phyloP scores from a whole-genome alignment of 2,797 vertebrate genomes.

The Caiman crocodilus region DNA sequence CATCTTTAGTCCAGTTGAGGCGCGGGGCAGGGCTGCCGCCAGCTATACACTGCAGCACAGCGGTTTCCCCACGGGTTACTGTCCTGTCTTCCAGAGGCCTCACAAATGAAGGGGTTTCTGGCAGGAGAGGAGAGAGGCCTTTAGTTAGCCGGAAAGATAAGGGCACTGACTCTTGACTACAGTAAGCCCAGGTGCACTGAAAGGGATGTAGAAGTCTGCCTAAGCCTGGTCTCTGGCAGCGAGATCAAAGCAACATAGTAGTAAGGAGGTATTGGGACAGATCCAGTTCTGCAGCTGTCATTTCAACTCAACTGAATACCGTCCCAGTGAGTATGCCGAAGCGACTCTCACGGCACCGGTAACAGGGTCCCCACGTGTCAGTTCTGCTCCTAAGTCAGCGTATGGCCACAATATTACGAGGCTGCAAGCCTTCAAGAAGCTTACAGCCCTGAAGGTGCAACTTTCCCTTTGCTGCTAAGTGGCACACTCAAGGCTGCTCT shows the following conservation, averaged over 20 bases:
- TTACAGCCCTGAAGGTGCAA: background rate
- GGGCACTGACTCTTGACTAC: background rate
- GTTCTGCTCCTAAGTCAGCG: background rate
- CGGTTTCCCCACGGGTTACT: conserved; percentile 85
- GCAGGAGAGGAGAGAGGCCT: background rate
- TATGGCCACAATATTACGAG: background rate
- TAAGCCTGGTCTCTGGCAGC: background rate
- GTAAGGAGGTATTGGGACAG: background rate
- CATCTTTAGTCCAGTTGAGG: conserved; percentile 89
- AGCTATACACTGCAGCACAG: conserved; percentile 87
- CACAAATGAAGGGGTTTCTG: conserved; percentile 88
- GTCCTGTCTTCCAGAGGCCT: conserved; percentile 87
- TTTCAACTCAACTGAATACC: background rate
- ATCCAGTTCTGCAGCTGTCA: background rate
- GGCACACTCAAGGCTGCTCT: fast-evolving
- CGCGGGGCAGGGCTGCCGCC: conserved; percentile 87
- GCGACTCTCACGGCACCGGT: background rate
- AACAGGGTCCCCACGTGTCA: background rate
- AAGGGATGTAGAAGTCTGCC: background rate
- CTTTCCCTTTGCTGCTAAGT: background rate
- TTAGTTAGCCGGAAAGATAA: background rate
- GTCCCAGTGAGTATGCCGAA: background rate
- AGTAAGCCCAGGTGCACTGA: background rate
- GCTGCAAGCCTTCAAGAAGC: background rate
- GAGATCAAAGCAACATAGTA: background rate